Percentiles rank a stretch among this genome's conserved stretches.
phyloP scores from a whole-genome alignment of 2,113 vertebrate genomes.

The Eudyptes chrysolophus region DNA sequence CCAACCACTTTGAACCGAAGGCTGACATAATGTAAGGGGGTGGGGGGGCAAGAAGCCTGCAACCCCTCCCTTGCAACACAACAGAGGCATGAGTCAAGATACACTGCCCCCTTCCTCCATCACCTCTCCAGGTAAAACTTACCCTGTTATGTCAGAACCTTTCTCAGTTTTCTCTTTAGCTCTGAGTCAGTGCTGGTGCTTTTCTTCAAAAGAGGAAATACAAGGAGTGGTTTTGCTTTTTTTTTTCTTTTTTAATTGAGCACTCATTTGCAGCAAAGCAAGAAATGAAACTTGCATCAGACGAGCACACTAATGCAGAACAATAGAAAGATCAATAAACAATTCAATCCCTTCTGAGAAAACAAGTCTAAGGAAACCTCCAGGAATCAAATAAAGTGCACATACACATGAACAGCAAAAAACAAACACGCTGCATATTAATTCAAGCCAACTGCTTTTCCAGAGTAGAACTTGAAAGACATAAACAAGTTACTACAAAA shows the following conservation, averaged over 20 bases:
- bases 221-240: background rate
- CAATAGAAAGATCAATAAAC: slow-evolving; percentile 24
- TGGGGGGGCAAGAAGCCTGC: background rate
- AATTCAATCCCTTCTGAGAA: slow-evolving; percentile 8
- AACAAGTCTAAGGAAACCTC: slow-evolving; percentile 4
- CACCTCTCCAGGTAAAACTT: background rate
- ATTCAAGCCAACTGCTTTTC: slow-evolving; percentile 31
- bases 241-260: background rate
- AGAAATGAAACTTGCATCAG: background rate
- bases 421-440: background rate
- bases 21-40: background rate
- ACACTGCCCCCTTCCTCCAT: background rate
- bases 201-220: background rate
- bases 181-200: background rate
- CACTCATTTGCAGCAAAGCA: background rate
- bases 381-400: background rate
- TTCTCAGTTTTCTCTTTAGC: background rate
- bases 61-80: background rate
- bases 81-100: background rate
- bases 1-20: background rate
- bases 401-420: background rate
- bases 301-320: background rate
- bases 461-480: background rate
- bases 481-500: slow-evolving; percentile 23
- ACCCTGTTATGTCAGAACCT: background rate